Evolutionary conservation across 2,888 invertebrate species (phyloP), one percentile per base, ranked within the genome.

Genomic region (Keiferia lycopersicella): DNA sequence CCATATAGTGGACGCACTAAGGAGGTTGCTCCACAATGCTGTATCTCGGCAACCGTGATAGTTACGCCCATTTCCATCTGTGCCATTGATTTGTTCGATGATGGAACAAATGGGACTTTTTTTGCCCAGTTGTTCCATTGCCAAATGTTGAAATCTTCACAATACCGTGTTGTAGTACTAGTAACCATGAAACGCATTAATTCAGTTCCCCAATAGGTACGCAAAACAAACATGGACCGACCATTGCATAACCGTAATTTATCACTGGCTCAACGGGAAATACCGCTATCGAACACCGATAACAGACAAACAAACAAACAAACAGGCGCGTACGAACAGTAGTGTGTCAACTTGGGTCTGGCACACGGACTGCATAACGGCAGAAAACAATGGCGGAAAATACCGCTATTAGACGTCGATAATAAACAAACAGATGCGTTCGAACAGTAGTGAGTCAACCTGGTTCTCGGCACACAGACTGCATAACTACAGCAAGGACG

Each of bases 121-220:
- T n/a, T n/a, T n/a, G n/a, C n/a, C n/a, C n/a, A n/a, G n/a, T n/a
- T n/a, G n/a, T n/a, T n/a, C n/a, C n/a, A n/a, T n/a, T n/a, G n/a
- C n/a, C n/a, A n/a, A n/a, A n/a, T n/a, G n/a, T n/a, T 26, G 26
- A 26, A 26, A n/a, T n/a, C 26, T 26, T 26, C 26, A 26, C 14
- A 1, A 3, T 14, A 14, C 45, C n/a, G n/a, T 45, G 11, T 16
- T n/a, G n/a, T 1, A 45, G 16, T 16, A 45, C 6, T 1, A 45
- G 16, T 16, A 45, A 16, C n/a, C n/a, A 45, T 16, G 11, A 45
- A 45, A 16, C 45, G n/a, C 45, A 45, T 16, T 45, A 45, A 45
- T 45, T 45, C 45, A 45, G n/a, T 45, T 45, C n/a, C 45, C 45
- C 45, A 45, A 45, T 45, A n/a, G n/a, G n/a, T n/a, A 45, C 45